Base-by-base conservation (phyloP, 2,888 invertebrate species). In the Macroteleia sp. region DNA sequence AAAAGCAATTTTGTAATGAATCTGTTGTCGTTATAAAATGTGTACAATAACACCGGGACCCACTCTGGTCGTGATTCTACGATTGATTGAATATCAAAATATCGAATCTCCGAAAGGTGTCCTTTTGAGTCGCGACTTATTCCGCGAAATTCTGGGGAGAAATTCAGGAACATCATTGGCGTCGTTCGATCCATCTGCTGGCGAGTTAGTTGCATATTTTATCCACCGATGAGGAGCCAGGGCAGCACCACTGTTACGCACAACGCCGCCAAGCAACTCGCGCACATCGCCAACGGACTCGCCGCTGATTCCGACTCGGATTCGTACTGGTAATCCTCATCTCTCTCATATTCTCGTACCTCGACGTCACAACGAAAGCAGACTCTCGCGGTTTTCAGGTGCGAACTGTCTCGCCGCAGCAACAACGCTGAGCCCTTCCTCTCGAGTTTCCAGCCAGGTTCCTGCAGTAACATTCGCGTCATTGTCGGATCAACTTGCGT, bases 311-410 rank as follows among this genome's bases (percentile, higher is more conserved):
- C 88, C 20, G 83, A 70, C 66, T 92, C 91, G 22, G 87, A 84
- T 52, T 92, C 92, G 56, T 90, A 88, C 59, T 88, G 80, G 85
- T 93, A 92, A 82, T 92, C 92, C 46, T 92, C 92, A 61, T 91
- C 90, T 48, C 92, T 89, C 80, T 91, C 91, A 88, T 92, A 93
- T 83, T 93, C 93, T 39, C 92, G 90, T 8, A 93, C 92, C 81
- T 93, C 93, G 5, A 93, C 93, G 84, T 93, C 93, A 86, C 92
- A 92, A 12, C 92, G 92, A 84, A 93, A 93, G 82, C 92, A 93
- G 34, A 93, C 93, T 22, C 93, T 82, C 10, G 87, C 86, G 39
- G 82, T 83, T 80, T 88, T 90, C 57, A 84, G 82, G 59, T 88
- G 86, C 10, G 87, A 85, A 44, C 88, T 90, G 82, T 91, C 91